phyloP scores from a whole-genome alignment of 2,113 vertebrate genomes.

The Actenoides lindsayi region DNA sequence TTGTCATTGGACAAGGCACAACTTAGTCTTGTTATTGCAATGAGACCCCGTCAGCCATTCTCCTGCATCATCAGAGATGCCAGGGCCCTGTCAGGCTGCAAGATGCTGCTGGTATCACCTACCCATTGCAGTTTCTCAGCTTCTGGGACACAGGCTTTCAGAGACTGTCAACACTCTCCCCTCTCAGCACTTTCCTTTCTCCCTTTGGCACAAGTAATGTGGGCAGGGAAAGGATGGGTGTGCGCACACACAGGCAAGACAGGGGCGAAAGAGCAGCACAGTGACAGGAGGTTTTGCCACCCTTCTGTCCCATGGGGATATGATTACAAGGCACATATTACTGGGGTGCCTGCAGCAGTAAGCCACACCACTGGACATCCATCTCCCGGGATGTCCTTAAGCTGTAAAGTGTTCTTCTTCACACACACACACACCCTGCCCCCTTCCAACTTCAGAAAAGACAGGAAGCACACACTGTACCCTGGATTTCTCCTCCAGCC shows the following conservation, averaged over 20 bases:
- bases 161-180: not conserved
- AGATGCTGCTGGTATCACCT: not conserved
- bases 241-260: not conserved
- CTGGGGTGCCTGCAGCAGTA: not conserved
- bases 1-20: slow-evolving; percentile 43
- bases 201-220: fast-evolving
- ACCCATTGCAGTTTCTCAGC: not conserved
- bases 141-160: not conserved
- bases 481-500: slow-evolving; percentile 94
- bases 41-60: not conserved
- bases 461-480: slow-evolving; percentile 72
- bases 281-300: not conserved
- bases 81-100: not conserved
- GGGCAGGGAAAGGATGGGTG: not conserved
- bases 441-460: not conserved
- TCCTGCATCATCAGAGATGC: not conserved
- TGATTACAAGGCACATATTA: not conserved
- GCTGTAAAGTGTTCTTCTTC: not conserved
- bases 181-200: not conserved
- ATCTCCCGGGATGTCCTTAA: not conserved
- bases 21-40: slow-evolving; percentile 19
- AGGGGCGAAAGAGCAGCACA: not conserved
- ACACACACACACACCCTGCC: not conserved
- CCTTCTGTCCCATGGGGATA: not conserved
- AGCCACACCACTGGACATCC: not conserved